Evolutionary conservation across 2,797 vertebrate genomes (phyloP).

Genomic region (Hydrocynus forskahlii): DNA sequence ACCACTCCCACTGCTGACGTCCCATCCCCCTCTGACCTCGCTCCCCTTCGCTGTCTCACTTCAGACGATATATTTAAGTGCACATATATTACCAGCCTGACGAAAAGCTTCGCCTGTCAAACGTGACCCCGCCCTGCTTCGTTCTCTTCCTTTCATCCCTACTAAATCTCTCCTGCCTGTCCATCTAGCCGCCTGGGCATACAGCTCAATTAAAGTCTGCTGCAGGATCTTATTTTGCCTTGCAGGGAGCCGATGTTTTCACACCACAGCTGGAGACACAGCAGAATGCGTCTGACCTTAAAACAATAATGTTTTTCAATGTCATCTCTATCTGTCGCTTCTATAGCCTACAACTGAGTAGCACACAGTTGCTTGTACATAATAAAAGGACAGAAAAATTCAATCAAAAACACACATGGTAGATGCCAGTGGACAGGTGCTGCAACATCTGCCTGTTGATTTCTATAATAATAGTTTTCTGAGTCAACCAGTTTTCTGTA

Average conservation of each 20-base stretch:
- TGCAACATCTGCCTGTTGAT: neutral
- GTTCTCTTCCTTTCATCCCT: conserved; percentile 56
- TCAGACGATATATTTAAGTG: conserved; percentile 55
- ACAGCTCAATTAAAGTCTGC: conserved; percentile 74
- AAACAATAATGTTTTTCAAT: neutral
- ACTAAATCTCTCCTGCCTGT: conserved; percentile 70
- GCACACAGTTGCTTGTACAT: neutral
- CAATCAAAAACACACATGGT: neutral
- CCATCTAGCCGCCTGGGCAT: conserved; percentile 71
- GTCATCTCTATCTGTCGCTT: neutral
- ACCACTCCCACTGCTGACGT: conserved; percentile 20
- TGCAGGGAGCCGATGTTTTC: conserved; percentile 2
- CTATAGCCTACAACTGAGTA: neutral
- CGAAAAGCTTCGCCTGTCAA: conserved; percentile 63
- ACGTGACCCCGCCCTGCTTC: conserved; percentile 58
- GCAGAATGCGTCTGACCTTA: neutral
- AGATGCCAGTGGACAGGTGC: neutral
- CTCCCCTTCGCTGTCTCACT: conserved; percentile 50
- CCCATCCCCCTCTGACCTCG: conserved; percentile 67
- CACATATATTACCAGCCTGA: conserved; percentile 60
- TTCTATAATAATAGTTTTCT: too few species aligned
- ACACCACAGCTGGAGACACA: conserved; percentile 14
- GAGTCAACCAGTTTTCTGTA: too few species aligned
- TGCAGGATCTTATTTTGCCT: conserved; percentile 39
- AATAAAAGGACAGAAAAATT: neutral